A percentile compares a stretch with the other conserved stretches of the same genome.
Evolutionary conservation across 2,888 invertebrate genomes (phyloP).

Genomic region (Tenthredo mesomela): DNA sequence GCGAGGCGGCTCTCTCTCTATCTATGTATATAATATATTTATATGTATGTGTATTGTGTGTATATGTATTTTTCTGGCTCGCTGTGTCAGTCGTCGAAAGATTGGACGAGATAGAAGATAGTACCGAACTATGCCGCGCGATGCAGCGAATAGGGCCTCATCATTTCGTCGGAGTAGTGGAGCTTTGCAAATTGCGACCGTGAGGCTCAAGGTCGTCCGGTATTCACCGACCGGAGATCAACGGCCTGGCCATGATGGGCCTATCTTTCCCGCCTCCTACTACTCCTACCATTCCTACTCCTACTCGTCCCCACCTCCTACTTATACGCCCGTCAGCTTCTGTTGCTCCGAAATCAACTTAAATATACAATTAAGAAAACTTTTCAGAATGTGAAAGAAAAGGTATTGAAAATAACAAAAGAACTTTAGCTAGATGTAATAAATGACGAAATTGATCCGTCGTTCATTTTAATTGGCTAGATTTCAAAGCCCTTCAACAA

Average conservation of each 20-base stretch:
- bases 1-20: neutral
- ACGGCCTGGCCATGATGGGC: constrained; percentile 47
- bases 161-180: constrained; percentile 37
- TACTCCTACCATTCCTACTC: constrained; percentile 6
- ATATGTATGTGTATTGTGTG: too few relatives aligned
- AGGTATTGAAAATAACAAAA: neutral
- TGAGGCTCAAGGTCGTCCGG: constrained; percentile 76
- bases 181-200: constrained; percentile 72
- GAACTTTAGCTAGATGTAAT: neutral
- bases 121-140: neutral
- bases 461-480: too few relatives aligned
- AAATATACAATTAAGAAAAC: neutral
- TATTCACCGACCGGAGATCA: constrained; percentile 71
- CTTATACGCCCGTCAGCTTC: constrained; percentile 68
- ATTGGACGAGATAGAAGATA: neutral
- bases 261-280: constrained; percentile 37
- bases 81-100: neutral
- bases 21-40: neutral
- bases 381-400: neutral
- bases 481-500: too few relatives aligned
- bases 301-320: constrained; percentile 3
- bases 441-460: too few relatives aligned
- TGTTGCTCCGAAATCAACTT: constrained; percentile 37
- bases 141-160: neutral
- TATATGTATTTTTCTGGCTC: neutral